Evolutionary conservation across 2,113 vertebrate species (phyloP).

Genomic region (Aepyceros melampus): DNA sequence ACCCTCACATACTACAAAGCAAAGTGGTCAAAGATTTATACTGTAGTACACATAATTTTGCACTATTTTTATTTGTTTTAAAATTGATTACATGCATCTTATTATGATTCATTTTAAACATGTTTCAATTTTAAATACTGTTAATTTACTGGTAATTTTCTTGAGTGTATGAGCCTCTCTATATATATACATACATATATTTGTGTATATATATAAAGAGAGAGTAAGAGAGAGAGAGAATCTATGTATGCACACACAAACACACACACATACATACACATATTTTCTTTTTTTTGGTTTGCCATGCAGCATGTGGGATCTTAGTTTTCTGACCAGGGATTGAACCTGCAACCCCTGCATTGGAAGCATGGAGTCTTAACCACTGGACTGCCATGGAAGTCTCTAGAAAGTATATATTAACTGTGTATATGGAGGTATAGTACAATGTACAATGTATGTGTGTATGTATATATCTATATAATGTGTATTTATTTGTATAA

Average conservation of each 20-base stretch:
- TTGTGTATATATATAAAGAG: accelerated
- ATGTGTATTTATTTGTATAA: neutral
- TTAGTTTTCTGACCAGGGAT: neutral
- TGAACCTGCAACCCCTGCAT: neutral
- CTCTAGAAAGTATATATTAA: neutral
- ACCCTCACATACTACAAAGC: neutral
- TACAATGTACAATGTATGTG: neutral
- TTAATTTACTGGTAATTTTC: neutral
- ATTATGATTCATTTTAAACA: neutral
- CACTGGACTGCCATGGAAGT: neutral
- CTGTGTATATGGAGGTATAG: too few relatives aligned
- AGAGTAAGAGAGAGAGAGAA: neutral
- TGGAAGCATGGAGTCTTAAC: neutral
- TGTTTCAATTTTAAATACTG: neutral
- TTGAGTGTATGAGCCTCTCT: neutral
- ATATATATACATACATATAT: neutral
- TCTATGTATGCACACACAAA: neutral
- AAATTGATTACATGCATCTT: neutral
- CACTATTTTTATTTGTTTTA: neutral
- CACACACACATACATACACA: neutral
- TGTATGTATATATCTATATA: neutral
- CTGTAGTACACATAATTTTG: neutral
- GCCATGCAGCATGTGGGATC: neutral
- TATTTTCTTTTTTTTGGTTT: neutral
- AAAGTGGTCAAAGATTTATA: neutral